A percentile compares a stretch with the other conserved stretches of the same genome.
phyloP scores from a whole-genome alignment of 2,113 vertebrate species.

The Cisticola juncidis region DNA sequence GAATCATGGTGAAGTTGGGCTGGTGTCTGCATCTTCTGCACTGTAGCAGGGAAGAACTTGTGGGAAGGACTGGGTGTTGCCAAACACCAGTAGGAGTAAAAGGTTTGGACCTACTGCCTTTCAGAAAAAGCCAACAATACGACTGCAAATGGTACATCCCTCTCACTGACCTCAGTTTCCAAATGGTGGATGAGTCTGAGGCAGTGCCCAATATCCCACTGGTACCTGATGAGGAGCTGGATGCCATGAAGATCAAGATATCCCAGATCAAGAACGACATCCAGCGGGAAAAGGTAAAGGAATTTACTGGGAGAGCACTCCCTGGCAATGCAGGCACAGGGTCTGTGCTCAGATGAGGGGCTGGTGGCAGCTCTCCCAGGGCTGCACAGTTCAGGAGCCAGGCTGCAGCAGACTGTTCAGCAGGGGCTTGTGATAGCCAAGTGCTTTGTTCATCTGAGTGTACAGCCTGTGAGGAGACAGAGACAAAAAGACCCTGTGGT shows the following conservation, averaged over 20 bases:
- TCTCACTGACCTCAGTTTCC: constrained; percentile 89
- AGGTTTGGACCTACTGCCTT: background rate
- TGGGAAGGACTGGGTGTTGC: background rate
- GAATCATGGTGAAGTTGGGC: background rate
- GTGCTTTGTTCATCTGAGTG: background rate
- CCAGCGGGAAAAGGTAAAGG: constrained; percentile 88
- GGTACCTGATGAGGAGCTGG: constrained; percentile 91
- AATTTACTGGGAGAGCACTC: background rate
- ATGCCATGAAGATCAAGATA: constrained; percentile 93
- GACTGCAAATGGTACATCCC: constrained; percentile 98
- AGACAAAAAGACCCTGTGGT: background rate
- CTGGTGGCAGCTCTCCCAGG: background rate
- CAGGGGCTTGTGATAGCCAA: background rate
- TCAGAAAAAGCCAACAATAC: constrained; percentile 92
- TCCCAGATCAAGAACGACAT: constrained; percentile 94
- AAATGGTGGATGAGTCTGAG: constrained; percentile 89
- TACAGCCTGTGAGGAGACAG: background rate
- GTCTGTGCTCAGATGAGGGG: background rate
- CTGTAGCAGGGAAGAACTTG: background rate
- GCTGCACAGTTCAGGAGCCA: background rate
- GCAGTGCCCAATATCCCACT: constrained; percentile 83
- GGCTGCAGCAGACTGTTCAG: background rate
- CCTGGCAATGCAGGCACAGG: background rate
- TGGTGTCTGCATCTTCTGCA: background rate
- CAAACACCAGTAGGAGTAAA: background rate